Percentiles rank a stretch among this genome's conserved stretches.
phyloP scores from a whole-genome alignment of 1,140 invertebrate species.

The Drosophila jambulina region DNA sequence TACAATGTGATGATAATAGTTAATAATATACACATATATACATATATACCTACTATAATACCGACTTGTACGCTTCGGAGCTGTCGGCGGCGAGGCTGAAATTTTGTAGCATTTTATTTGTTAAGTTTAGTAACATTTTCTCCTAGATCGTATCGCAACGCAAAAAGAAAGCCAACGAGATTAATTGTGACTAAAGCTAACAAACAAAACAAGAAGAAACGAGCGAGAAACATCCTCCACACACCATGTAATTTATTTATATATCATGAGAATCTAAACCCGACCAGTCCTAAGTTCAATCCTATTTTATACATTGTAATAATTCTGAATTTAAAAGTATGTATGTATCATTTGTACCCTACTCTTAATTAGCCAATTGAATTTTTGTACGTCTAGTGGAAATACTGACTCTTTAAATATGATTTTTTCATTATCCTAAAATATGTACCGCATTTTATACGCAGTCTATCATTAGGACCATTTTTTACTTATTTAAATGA shows the following conservation, averaged over 20 bases:
- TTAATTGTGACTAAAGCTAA: conserved; percentile 74
- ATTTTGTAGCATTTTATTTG: conserved; percentile 81
- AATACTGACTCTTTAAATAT: conserved; percentile 57
- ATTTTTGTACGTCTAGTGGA: conserved; percentile 67
- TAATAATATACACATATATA: conserved; percentile 72
- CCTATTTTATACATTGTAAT: conserved; percentile 41
- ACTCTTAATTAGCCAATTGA: conserved; percentile 75
- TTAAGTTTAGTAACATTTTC: conserved; percentile 78
- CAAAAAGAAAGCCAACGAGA: conserved; percentile 70
- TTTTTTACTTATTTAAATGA: conserved; percentile 52
- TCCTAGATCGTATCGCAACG: conserved; percentile 62
- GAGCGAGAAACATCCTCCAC: conserved; percentile 14
- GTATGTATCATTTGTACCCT: conserved; percentile 49
- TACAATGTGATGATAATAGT: conserved; percentile 83
- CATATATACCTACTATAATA: conserved; percentile 58
- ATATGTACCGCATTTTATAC: conserved; percentile 46
- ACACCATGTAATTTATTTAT: conserved; percentile 53
- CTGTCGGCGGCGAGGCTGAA: conserved; percentile 72
- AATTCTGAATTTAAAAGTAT: conserved; percentile 48
- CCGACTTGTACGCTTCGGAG: conserved; percentile 66
- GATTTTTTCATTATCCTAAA: conserved; percentile 36
- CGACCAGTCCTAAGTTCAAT: conserved; percentile 39
- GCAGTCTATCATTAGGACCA: conserved; percentile 25
- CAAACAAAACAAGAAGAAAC: conserved; percentile 40
- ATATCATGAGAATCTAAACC: conserved; percentile 42